phyloP scores from a whole-genome alignment of 2,113 vertebrate genomes.

The Carlito syrichta region DNA sequence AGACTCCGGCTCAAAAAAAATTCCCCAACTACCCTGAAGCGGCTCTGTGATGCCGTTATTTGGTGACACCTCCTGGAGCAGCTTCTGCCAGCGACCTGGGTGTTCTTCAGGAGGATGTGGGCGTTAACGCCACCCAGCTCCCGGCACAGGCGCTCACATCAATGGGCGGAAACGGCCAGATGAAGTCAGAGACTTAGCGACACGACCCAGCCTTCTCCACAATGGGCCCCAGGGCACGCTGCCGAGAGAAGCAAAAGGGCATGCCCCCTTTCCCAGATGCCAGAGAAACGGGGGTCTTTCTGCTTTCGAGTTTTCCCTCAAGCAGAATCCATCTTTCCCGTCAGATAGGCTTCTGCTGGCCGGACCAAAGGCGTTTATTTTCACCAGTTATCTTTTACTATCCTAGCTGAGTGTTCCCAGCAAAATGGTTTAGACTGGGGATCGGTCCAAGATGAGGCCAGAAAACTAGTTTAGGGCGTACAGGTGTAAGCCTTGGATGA shows the following conservation, averaged over 20 bases:
- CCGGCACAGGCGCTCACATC: neutral
- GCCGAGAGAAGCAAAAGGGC: neutral
- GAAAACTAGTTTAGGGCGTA: neutral
- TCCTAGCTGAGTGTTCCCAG: neutral
- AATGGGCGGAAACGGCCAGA: neutral
- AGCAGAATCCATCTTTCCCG: neutral
- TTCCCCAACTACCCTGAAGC: too few species aligned
- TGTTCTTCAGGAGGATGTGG: neutral
- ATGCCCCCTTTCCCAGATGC: neutral
- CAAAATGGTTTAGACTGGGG: neutral
- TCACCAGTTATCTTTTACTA: neutral
- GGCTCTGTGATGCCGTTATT: neutral
- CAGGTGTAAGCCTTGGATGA: neutral
- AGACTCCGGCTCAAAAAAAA: too few species aligned
- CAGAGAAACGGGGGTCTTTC: neutral
- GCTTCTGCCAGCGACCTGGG: neutral
- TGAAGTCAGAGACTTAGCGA: slow-evolving; percentile 15
- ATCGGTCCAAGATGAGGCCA: neutral
- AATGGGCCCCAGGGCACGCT: neutral
- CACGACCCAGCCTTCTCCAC: slow-evolving; percentile 32
- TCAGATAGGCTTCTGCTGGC: neutral
- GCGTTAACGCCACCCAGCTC: neutral
- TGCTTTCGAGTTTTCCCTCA: neutral
- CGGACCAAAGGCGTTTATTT: neutral
- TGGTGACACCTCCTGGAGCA: neutral